Base-by-base conservation (phyloP, 1,140 invertebrate genomes). In the Drosophila pachea region DNA sequence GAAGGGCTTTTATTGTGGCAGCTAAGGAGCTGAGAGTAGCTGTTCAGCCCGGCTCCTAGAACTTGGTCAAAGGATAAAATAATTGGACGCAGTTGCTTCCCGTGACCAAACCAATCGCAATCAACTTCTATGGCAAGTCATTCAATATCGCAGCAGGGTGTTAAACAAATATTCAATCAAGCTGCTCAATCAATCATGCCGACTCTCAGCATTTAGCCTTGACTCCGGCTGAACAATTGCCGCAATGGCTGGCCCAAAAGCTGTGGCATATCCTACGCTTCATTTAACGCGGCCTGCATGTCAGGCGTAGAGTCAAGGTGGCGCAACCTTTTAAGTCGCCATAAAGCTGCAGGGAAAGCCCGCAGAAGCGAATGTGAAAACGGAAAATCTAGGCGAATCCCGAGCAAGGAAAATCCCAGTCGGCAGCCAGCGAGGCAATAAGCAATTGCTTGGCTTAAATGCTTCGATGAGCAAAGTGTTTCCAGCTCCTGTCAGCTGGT, bases 361-460 rank as follows among this genome's bases (percentile, higher is more conserved):
- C 12, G 22, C 22, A 35, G 60, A 69, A 45, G 68, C 40, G 8
- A 38, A 38, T 11, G n/a, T 3, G 8, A 42, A 14, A 43, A 66
- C 64, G 35, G 48, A 29, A 36, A 50, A 45, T 53, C 22, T 50
- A 29, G 38, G 42, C 47, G 35, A 40, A 32, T 36, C 36, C 35
- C 9, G n/a, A 4, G 12, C 11, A 4, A 5, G 6, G 48, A 5
- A 33, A 14, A 14, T 33, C 29, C 48, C 7, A 45, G 22, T 22
- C 22, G 22, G 22, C 6, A 38, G 36, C 36, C 8, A 38, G 43
- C 49, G 61, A 53, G 59, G 73, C 68, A 62, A 68, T 76, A 81
- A 81, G 77, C 78, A 76, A 81, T 81, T 68, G 78, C 68, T 68
- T 64, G 73, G 78, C 74, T 77, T 76, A 70, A 81, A 81, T 47